Percentiles rank a stretch among this genome's conserved stretches.
Evolutionary conservation across 2,113 vertebrate genomes (phyloP).

Genomic region (Seriola rivoliana): DNA sequence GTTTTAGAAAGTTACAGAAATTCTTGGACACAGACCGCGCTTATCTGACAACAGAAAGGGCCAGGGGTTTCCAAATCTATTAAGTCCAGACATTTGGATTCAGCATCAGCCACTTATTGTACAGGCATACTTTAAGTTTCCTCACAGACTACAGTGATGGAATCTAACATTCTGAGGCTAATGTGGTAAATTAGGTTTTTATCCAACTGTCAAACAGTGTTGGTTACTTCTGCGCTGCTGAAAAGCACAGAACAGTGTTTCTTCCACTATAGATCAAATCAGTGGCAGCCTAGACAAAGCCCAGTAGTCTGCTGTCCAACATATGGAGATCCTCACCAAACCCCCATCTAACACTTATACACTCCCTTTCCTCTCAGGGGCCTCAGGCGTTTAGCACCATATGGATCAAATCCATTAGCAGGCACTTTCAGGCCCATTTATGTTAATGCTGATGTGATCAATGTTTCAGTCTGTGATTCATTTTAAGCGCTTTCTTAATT

Average conservation of each 20-base stretch:
- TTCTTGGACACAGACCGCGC: too few species aligned
- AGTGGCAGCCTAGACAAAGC: conserved; percentile 30
- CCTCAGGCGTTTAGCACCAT: conserved; percentile 59
- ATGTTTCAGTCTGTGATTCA: conserved; percentile 59
- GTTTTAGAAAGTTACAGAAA: too few species aligned
- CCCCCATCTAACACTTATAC: conserved; percentile 15
- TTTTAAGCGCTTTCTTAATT: conserved; percentile 68
- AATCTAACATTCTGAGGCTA: not conserved
- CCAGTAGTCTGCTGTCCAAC: conserved; percentile 6
- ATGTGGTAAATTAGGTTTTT: not conserved
- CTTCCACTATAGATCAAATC: conserved; percentile 7
- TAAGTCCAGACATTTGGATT: too few species aligned
- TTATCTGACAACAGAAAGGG: too few species aligned
- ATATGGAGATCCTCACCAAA: not conserved
- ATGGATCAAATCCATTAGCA: conserved; percentile 76
- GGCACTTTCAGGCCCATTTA: conserved; percentile 68
- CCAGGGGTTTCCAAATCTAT: too few species aligned
- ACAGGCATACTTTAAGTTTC: too few species aligned
- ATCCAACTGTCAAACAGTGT: not conserved
- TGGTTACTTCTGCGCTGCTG: not conserved
- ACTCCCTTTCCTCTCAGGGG: conserved; percentile 21
- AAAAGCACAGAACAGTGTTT: not conserved
- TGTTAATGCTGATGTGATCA: conserved; percentile 71
- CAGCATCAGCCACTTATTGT: too few species aligned
- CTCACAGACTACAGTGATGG: not conserved